A percentile compares a stretch with the other conserved stretches of the same genome.
Conservation (phyloP, 2,797 vertebrate species). For the Cuculus canorus region DNA sequence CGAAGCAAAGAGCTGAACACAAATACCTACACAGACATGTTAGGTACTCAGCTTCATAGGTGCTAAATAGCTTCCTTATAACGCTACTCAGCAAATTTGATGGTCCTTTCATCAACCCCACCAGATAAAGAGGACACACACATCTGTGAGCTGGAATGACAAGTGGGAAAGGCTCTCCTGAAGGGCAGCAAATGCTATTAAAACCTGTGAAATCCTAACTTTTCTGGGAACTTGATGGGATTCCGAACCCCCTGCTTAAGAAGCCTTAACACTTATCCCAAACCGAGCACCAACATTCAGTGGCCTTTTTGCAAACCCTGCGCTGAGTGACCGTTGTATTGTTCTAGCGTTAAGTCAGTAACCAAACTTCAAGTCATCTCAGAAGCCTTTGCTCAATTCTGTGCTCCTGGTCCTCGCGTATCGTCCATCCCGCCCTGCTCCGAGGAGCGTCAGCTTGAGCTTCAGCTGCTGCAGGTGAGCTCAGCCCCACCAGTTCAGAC, state of each 20-base stretch:
- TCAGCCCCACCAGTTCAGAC: not conserved
- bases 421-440: accelerated
- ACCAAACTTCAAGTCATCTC: accelerated
- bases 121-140: not conserved
- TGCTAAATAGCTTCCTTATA: not conserved
- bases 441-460: not conserved
- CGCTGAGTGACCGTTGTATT: not conserved
- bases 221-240: not conserved
- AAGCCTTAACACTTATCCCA: not conserved
- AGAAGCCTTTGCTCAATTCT: not conserved
- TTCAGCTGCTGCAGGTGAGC: not conserved
- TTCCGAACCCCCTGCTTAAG: not conserved
- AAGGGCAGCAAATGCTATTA: not conserved
- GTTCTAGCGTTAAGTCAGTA: not conserved
- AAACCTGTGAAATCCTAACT: not conserved
- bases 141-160: not conserved
- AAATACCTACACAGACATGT: not conserved
- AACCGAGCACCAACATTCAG: not conserved
- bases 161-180: not conserved
- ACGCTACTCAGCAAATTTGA: not conserved
- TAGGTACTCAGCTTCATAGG: not conserved
- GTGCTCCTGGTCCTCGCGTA: not conserved
- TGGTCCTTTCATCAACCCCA: not conserved
- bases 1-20: not conserved
- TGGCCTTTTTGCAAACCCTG: not conserved